phyloP scores from a whole-genome alignment of 2,113 vertebrate genomes.

The Chrysemys picta region DNA sequence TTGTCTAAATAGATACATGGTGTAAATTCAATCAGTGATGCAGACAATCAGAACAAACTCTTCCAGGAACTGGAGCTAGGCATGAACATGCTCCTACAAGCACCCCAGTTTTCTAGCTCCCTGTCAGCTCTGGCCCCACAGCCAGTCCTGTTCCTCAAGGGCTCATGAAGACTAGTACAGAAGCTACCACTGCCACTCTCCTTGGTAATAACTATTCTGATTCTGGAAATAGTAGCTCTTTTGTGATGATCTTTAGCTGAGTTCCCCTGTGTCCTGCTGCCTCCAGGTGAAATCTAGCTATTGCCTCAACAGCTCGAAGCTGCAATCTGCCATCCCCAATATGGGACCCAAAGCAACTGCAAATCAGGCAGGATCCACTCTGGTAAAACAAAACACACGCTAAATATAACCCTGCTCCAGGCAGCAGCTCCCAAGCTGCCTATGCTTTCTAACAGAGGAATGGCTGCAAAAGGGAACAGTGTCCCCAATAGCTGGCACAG shows the following conservation, averaged over 20 bases:
- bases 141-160: not conserved
- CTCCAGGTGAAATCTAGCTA: not conserved
- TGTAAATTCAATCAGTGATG: not conserved
- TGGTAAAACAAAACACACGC: not conserved
- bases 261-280: not conserved
- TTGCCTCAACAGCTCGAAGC: accelerated
- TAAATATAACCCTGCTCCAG: not conserved
- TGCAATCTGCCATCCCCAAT: not conserved
- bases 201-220: not conserved
- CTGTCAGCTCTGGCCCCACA: not conserved
- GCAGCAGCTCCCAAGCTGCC: not conserved
- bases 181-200: not conserved
- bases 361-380: not conserved
- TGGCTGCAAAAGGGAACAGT: accelerated
- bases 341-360: not conserved
- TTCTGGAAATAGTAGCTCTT: accelerated
- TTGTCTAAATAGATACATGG: not conserved
- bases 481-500: accelerated
- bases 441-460: accelerated
- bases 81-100: not conserved
- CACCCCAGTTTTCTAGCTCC: not conserved
- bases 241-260: not conserved
- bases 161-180: not conserved
- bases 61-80: not conserved
- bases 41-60: not conserved